Evolutionary conservation across 2,888 invertebrate species (phyloP), one percentile per base, ranked within the genome.

Genomic region (Diploptera punctata): DNA sequence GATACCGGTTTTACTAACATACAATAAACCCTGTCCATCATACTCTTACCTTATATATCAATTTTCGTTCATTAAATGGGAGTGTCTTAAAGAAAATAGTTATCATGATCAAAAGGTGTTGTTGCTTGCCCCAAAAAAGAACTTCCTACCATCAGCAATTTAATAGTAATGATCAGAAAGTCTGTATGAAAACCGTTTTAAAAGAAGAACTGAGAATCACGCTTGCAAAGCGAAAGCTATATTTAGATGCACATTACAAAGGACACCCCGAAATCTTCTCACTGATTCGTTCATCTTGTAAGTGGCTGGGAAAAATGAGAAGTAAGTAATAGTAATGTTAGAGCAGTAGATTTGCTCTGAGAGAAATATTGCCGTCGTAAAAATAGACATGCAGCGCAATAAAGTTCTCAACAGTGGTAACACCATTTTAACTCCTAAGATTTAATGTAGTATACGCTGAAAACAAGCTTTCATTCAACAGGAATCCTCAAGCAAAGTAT

Each of bases 21-120:
- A 65, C 65, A 65, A 65, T 26, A 9, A 19, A 13, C 24, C 19
- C 65, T 29, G 65, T 65, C 65, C 26, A 65, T 47, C 65, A 65
- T n/a, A 47, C 18, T 19, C 65, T 18, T 0, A 38, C 33, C 21
- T 61, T 38, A 61, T 61, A 38, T 21, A 19, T 18, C 38, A 18
- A 65, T 44, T 44, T 24, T 65, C 16, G 3, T 47, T 47, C 65
- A 44, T 65, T 44, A 44, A 5, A 18, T n/a, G 21, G 10, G 29
- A 9, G 44, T 44, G 29, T n/a, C 3, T 47, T 47, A 65, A 3
- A 65, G 65, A 18, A 65, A 65, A 65, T 65, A 44, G 29, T 47
- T 65, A 26, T 65, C 47, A 65, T 65, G 44, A 65, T 2, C 31
- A n/a, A 33, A 33, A 33, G n/a, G n/a, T 33, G 33, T 10, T n/a